These are phyloP conservation scores for Virgularia gustaviana DNA, from an alignment of 92 coral and sea anemone species.

Conservation along the genomic window DNA sequence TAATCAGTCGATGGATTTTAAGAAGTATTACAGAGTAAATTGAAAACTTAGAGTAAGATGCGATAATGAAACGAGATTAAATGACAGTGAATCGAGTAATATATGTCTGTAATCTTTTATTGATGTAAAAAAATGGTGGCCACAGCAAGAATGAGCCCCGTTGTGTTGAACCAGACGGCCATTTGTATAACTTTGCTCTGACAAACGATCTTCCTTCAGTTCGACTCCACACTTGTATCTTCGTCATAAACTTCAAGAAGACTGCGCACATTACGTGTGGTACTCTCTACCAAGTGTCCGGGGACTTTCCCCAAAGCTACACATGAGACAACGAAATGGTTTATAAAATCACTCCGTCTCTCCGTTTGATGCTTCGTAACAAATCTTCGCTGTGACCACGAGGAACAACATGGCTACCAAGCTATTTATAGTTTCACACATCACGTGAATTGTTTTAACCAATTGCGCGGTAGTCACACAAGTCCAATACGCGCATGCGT, in stretches of 20 bases:
- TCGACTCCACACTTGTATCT: conserved; percentile 74
- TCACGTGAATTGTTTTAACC: conserved; percentile 14
- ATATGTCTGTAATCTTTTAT: conserved; percentile 55
- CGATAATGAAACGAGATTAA: no score
- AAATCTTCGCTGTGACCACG: conserved; percentile 99
- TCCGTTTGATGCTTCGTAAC: conserved; percentile 96
- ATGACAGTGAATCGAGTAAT: conserved; percentile 2
- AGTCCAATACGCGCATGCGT: no score
- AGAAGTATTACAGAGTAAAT: no score
- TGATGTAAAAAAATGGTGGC: conserved; percentile 89
- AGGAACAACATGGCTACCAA: neutral
- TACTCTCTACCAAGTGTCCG: conserved; percentile 99
- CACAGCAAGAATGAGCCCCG: conserved; percentile 99
- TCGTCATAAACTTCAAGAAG: conserved; percentile 65
- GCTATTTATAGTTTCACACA: no score
- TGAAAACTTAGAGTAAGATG: no score
- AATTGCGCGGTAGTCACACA: no score
- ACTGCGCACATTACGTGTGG: conserved; percentile 81
- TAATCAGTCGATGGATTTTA: no score
- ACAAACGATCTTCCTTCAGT: conserved; percentile 74
- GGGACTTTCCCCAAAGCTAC: conserved; percentile 99
- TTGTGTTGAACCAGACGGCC: conserved; percentile 72
- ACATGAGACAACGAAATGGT: conserved; percentile 77
- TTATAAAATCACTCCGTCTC: conserved; percentile 36
- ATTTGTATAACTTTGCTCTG: conserved; percentile 99